phyloP scores from a whole-genome alignment of 2,888 invertebrate genomes.

The Emmelina monodactyla region DNA sequence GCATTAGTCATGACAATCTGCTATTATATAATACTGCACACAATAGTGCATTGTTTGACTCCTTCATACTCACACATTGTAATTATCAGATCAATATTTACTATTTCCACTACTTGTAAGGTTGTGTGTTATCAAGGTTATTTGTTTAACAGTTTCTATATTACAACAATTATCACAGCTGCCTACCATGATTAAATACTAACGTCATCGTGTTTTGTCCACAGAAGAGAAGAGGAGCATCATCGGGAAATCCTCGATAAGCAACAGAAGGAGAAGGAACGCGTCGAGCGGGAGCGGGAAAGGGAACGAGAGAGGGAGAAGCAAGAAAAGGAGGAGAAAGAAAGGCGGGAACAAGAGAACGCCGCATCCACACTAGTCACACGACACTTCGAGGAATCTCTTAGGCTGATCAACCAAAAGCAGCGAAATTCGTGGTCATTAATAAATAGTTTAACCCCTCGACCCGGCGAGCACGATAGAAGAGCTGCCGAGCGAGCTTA shows the following conservation, averaged over 20 bases:
- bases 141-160: too few relatives aligned
- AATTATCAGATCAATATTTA: too few relatives aligned
- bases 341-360: constrained; percentile 70
- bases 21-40: too few relatives aligned
- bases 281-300: constrained; percentile 68
- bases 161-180: too few relatives aligned
- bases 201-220: too few relatives aligned
- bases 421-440: constrained; percentile 69
- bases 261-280: constrained; percentile 71
- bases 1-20: too few relatives aligned
- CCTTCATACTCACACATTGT: too few relatives aligned
- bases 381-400: constrained; percentile 90
- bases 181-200: too few relatives aligned
- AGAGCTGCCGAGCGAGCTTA: constrained; percentile 25
- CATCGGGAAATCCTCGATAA: constrained; percentile 71
- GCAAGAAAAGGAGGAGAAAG: constrained; percentile 60
- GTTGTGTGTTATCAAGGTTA: too few relatives aligned
- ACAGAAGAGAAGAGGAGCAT: constrained; percentile 56
- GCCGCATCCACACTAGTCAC: constrained; percentile 84
- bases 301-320: constrained; percentile 59
- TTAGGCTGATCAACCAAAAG: constrained; percentile 80
- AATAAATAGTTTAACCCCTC: constrained; percentile 58
- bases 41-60: too few relatives aligned
- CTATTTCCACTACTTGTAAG: too few relatives aligned
- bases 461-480: constrained; percentile 28